Evolutionary conservation across 2,113 vertebrate genomes (phyloP), one percentile per base, ranked within the genome.

Genomic region (Crotalus tigris): DNA sequence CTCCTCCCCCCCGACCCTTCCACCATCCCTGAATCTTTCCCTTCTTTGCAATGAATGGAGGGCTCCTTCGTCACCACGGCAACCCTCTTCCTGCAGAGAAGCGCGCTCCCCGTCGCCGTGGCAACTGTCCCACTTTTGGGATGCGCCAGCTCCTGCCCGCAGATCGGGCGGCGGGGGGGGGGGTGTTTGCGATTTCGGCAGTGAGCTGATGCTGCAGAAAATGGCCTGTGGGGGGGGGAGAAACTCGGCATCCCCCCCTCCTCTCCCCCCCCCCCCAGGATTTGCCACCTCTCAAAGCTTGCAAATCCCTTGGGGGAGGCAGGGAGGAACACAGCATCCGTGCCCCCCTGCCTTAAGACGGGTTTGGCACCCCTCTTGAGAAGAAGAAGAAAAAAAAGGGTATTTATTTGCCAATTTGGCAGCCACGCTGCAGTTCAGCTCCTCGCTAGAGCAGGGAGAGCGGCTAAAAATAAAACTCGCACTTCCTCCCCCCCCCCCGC

Each of bases 81-180:
- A 92, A 92, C 87, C 51, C 39, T 89, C 87, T 44, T 44, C 23
- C 87, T 58, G 61, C 87, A 85, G 92, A 58, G 87, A 58, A 55
- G 39, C 15, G 33, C 61, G 61, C 91, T 89, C 53, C 87, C 53
- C 1, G 64, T 92, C 26, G 7, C 92, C 87, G 59, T 89, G 87
- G 87, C 39, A 2, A 89, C 92, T 1, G 26, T 13, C 85, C 58
- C 85, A 23, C 19, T 69, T 54, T 29, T n/a, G 15, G 51, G 19
- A 87, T 53, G 88, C 85, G 85, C 46, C 12, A 53, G 8, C 13
- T n/a, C n/a, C 64, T 10, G 1, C 53, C 69, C 81, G 5, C 21
- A 3, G 51, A n/a, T 29, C 26, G 8, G 49, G 2, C 10, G 19
- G 39, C 39, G 0, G 12, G 19, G 39, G 86, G 46, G 4, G 49